Base-by-base conservation (phyloP, 2,113 vertebrate genomes). In the Microcebus ravelobensis region DNA sequence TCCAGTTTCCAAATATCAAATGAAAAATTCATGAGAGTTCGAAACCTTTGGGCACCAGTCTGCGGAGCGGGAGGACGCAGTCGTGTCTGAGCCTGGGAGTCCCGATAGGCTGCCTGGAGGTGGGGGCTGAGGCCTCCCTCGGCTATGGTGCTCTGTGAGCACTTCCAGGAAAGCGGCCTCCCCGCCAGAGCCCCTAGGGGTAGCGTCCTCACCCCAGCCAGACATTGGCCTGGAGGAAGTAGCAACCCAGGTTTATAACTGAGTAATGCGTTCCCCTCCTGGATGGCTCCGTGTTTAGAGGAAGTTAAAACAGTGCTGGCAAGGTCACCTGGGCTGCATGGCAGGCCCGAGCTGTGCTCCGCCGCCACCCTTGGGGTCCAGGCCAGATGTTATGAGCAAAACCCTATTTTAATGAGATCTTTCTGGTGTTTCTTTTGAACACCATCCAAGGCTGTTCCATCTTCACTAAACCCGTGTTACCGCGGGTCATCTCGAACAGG, bases 371-470 rank as follows among this genome's bases (percentile, higher is more conserved):
- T n/a, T 7, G 90, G 82, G 94, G 77, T n/a, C 20, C 59, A 14
- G 74, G 96, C 92, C 76, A 84, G 55, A 67, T 73, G 85, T 87
- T 79, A 36, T 6, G 57, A 92, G 76, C 2, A 10, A 52, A 74
- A 68, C 91, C 89, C 50, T 50, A 0, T 63, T 79, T 90, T 71
- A 82, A 61, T 3, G 3, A 55, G 89, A 52, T 36, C 61, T 61
- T 71, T n/a, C 31, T 90, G 77, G 65, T 55, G 36, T 97, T 83
- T 90, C 61, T 50, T 82, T 87, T 73, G 97, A 94, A 52, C 2
- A 1, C 45, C 13, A 1, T 50, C 80, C 85, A 83, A 23, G 81
- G 25, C 55, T 0, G 57, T 65, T 89, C 45, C 70, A 14, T 61
- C 63, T 82, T 52, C 48, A 55, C 67, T n/a, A 17, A 34, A 29